A percentile compares a stretch with the other conserved stretches of the same genome.
Evolutionary conservation across 2,888 invertebrate genomes (phyloP).

Genomic region (Zaprionus lineosus): DNA sequence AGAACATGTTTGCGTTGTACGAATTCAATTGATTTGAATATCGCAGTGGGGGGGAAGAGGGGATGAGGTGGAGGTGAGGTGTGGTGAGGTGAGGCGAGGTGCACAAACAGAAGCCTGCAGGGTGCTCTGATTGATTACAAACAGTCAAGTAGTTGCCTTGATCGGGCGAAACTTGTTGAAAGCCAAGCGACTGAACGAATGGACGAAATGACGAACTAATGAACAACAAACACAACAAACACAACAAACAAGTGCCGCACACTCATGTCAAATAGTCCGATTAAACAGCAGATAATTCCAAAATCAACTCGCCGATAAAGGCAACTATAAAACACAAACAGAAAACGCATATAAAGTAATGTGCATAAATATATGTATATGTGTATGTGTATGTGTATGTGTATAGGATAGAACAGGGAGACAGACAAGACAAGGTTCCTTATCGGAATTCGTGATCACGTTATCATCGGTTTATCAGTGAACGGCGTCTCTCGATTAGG

Average conservation of each 20-base stretch:
- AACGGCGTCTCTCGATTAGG: constrained; percentile 36
- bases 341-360: constrained; percentile 27
- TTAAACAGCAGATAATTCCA: constrained; percentile 74
- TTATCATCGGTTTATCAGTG: constrained; percentile 44
- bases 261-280: constrained; percentile 72
- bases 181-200: no score
- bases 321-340: constrained; percentile 31
- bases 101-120: constrained; percentile 40
- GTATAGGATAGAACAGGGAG: no score
- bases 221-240: constrained; percentile 44
- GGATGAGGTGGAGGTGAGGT: no score
- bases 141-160: constrained; percentile 1
- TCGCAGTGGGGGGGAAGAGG: constrained; percentile 10
- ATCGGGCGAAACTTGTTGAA: constrained; percentile 28
- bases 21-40: constrained; percentile 27
- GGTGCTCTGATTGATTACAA: constrained; percentile 34
- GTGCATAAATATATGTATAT: no score
- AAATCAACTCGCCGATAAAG: constrained; percentile 69
- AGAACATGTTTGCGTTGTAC: no score
- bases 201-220: background rate
- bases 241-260: constrained; percentile 65
- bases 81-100: no score
- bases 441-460: constrained; percentile 29
- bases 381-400: no score
- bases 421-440: constrained; percentile 52